Conservation (phyloP, 1,140 invertebrate genomes). For the Phocides pigmalion region DNA sequence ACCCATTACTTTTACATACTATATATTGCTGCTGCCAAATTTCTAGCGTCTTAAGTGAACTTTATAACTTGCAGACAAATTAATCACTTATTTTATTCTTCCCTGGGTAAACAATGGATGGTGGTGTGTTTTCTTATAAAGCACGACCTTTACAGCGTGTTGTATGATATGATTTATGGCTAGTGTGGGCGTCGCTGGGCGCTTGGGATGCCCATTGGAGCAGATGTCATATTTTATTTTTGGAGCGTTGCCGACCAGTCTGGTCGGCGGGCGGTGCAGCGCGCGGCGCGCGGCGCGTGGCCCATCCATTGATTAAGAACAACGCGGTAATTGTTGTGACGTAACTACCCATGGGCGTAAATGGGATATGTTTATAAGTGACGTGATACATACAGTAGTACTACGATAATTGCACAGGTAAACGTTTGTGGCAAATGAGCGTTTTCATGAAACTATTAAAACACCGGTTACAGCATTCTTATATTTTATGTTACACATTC, state of each 20-base stretch:
- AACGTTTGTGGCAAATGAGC: too few species aligned
- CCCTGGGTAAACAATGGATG: neutral
- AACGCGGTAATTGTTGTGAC: conserved; percentile 20
- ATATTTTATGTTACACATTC: neutral
- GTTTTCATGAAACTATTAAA: too few species aligned
- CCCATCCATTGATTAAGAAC: conserved; percentile 23
- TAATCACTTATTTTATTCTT: too few species aligned
- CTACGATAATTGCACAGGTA: neutral
- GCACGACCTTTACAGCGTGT: neutral
- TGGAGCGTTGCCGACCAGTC: conserved; percentile 33
- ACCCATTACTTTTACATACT: too few species aligned
- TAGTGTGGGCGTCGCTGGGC: conserved; percentile 11
- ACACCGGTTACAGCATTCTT: too few species aligned
- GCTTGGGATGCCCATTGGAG: conserved; percentile 4
- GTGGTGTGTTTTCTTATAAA: neutral
- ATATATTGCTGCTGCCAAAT: too few species aligned
- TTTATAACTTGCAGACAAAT: too few species aligned
- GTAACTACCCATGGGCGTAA: conserved; percentile 3
- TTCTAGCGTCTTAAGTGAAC: too few species aligned
- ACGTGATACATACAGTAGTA: conserved; percentile 14
- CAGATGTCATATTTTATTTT: conserved; percentile 43
- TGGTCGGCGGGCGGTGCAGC: neutral
- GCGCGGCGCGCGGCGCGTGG: conserved; percentile 1
- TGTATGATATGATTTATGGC: conserved; percentile 4
- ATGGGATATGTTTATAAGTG: conserved; percentile 16